Percentiles rank a stretch among this genome's conserved stretches.
Conservation (phyloP, 1,140 invertebrate genomes). For the Drosophila kanapiae region DNA sequence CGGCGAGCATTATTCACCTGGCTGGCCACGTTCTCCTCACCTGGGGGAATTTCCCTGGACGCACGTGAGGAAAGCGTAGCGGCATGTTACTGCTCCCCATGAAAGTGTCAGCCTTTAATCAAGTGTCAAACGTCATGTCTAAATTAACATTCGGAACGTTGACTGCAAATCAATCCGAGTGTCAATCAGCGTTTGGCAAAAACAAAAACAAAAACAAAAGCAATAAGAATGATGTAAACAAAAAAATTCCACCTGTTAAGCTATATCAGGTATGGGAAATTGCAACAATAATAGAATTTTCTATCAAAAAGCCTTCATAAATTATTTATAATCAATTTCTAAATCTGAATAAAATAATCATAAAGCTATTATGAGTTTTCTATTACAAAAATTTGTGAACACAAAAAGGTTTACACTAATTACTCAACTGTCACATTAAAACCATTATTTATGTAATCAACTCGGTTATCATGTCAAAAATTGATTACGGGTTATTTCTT, state of each 20-base stretch:
- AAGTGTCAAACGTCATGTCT: constrained; percentile 38
- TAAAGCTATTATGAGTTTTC: too few relatives aligned
- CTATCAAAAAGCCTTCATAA: not conserved
- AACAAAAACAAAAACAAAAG: constrained; percentile 3
- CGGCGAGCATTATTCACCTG: constrained; percentile 47
- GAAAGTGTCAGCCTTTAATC: constrained; percentile 46
- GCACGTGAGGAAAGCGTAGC: constrained; percentile 20
- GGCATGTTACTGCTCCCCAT: not conserved
- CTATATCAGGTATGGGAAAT: too few relatives aligned
- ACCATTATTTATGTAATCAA: too few relatives aligned
- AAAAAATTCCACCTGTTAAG: not conserved
- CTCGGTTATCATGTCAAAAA: too few relatives aligned
- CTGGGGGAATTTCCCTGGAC: constrained; percentile 23
- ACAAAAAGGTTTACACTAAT: not conserved
- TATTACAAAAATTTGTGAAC: not conserved
- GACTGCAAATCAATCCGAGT: constrained; percentile 30
- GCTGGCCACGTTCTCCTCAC: constrained; percentile 19
- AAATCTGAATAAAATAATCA: not conserved
- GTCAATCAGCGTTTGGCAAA: constrained; percentile 19
- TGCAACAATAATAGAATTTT: not conserved
- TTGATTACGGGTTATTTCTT: too few relatives aligned
- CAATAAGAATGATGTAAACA: not conserved
- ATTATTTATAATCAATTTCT: not conserved
- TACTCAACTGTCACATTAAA: too few relatives aligned
- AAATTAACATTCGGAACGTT: constrained; percentile 41